Evolutionary conservation across 2,113 vertebrate species (phyloP).

Genomic region (Heterocephalus glaber): DNA sequence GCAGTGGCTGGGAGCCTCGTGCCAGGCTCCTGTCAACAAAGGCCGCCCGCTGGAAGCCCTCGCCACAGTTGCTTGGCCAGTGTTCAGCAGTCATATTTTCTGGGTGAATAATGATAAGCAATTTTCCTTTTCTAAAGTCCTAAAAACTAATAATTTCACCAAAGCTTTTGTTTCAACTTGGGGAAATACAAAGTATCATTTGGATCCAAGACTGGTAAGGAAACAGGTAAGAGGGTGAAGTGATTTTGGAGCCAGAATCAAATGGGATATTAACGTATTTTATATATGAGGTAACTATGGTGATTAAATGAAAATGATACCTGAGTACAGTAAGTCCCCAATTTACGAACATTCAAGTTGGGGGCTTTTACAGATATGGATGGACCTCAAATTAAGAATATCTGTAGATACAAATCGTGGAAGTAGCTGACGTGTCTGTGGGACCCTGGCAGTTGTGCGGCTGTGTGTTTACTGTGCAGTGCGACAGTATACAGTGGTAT

Average conservation of each 20-base stretch:
- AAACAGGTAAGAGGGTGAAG: neutral
- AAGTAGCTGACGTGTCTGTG: neutral
- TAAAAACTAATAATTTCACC: slow-evolving; percentile 38
- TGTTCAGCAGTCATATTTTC: neutral
- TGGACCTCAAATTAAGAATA: neutral
- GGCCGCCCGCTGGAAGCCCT: neutral
- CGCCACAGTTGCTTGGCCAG: neutral
- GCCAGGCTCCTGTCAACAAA: neutral
- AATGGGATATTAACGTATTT: neutral
- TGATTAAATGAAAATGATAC: neutral
- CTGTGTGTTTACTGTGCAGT: neutral
- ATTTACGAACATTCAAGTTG: neutral
- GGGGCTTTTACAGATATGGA: neutral
- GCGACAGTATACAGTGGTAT: neutral
- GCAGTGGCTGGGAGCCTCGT: neutral
- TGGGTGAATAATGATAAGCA: neutral
- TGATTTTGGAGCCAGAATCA: slow-evolving; percentile 45
- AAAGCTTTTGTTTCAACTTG: slow-evolving; percentile 33
- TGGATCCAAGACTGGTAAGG: neutral
- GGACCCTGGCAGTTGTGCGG: neutral
- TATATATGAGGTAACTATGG: neutral
- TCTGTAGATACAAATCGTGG: neutral
- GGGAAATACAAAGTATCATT: slow-evolving; percentile 3
- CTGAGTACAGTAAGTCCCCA: neutral
- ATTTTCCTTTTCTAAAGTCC: slow-evolving; percentile 46